A percentile compares a stretch with the other conserved stretches of the same genome.
phyloP scores from a whole-genome alignment of 1,140 invertebrate species.

The Zelostemma sp. region DNA sequence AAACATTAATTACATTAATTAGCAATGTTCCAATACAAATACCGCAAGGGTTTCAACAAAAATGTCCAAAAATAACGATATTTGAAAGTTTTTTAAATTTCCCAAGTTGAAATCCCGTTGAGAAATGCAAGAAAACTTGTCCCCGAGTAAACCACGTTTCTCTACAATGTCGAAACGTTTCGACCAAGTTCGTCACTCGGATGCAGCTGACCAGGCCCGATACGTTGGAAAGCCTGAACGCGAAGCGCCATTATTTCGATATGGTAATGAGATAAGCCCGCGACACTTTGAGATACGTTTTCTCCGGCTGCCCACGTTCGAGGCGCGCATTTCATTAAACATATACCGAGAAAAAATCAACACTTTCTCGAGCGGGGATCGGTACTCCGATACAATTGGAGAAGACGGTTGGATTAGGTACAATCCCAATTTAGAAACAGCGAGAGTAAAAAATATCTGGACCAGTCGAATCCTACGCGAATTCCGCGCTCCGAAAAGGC shows the following conservation, averaged over 20 bases:
- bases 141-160: too few species aligned
- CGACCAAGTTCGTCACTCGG: background rate
- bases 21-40: too few species aligned
- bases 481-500: background rate
- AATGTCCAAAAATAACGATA: too few species aligned
- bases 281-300: slow-evolving; percentile 31
- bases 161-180: background rate
- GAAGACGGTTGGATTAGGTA: slow-evolving; percentile 7
- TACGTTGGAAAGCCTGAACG: background rate
- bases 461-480: background rate
- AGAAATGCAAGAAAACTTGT: too few species aligned
- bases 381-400: slow-evolving; percentile 31
- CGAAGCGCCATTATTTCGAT: background rate
- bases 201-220: background rate
- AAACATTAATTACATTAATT: too few species aligned
- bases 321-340: slow-evolving; percentile 34
- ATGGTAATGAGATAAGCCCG: slow-evolving; percentile 1
- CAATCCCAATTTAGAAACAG: background rate
- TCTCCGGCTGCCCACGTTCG: slow-evolving; percentile 33
- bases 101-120: too few species aligned
- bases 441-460: slow-evolving; percentile 5
- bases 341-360: slow-evolving; percentile 14
- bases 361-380: slow-evolving; percentile 33
- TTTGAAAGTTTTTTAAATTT: too few species aligned
- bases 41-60: too few species aligned